phyloP scores from a whole-genome alignment of 1,140 invertebrate species.

The Apolygus lucorum region DNA sequence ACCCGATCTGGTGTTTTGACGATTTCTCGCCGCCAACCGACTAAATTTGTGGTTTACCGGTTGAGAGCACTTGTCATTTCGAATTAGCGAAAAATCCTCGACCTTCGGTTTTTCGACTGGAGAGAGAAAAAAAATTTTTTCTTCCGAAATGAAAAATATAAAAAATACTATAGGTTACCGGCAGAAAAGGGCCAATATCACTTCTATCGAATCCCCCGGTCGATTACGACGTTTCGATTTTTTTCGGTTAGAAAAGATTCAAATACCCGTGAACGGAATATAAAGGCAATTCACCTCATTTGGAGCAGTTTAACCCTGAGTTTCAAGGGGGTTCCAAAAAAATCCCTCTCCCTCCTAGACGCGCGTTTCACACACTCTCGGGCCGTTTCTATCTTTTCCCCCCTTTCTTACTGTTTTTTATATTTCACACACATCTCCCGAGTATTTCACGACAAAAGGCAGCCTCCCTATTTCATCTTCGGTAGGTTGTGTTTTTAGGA shows the following conservation, averaged over 20 bases:
- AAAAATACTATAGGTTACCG: too few species aligned
- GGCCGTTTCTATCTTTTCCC: background rate
- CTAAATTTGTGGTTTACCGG: constrained; percentile 23
- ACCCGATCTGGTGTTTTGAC: too few species aligned
- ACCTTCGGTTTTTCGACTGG: background rate
- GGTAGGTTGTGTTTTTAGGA: constrained; percentile 22
- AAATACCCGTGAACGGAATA: constrained; percentile 29
- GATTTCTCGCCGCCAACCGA: too few species aligned
- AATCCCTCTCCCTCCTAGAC: background rate
- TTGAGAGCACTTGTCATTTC: constrained; percentile 16
- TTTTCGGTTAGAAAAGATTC: constrained; percentile 12
- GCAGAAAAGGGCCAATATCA: too few species aligned
- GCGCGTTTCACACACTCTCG: background rate
- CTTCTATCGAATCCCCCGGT: too few species aligned
- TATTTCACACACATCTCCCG: background rate
- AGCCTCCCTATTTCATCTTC: constrained; percentile 13
- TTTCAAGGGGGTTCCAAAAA: constrained; percentile 26
- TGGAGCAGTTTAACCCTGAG: constrained; percentile 30
- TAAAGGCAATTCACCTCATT: constrained; percentile 30
- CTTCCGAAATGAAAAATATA: too few species aligned
- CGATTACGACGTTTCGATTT: too few species aligned
- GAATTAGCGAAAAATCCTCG: constrained; percentile 1
- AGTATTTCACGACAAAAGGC: constrained; percentile 2
- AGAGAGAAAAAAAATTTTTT: too few species aligned
- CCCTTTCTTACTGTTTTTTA: too few species aligned